Conservation (phyloP, 2,113 vertebrate genomes). For the Mohoua ochrocephala region DNA sequence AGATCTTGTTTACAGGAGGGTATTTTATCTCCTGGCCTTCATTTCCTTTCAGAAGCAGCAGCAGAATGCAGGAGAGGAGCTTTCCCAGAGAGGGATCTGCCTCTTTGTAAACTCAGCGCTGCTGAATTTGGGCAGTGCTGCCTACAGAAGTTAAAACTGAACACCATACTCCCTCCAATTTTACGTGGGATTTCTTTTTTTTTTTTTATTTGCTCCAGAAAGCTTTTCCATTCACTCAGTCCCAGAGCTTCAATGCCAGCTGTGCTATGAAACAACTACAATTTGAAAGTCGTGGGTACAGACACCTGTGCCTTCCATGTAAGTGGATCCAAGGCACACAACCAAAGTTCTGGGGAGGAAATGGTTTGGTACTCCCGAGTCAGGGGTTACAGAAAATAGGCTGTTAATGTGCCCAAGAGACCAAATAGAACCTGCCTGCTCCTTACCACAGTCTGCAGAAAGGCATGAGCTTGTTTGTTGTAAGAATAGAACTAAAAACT, state of each 20-base stretch:
- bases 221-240: neutral
- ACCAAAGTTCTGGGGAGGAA: neutral
- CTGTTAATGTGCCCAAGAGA: neutral
- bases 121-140: neutral
- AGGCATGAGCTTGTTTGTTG: neutral
- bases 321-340: neutral
- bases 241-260: neutral
- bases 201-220: neutral
- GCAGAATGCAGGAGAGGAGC: neutral
- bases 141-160: neutral
- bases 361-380: neutral
- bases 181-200: neutral
- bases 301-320: rapidly evolving
- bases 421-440: neutral
- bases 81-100: neutral
- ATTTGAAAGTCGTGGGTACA: neutral
- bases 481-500: neutral
- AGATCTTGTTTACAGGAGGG: neutral
- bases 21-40: neutral
- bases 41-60: neutral
- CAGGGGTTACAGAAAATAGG: neutral
- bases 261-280: neutral
- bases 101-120: neutral
- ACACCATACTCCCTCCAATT: neutral
- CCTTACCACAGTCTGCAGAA: neutral